Conservation (phyloP, 2,888 invertebrate genomes). For the Nomada ruficornis region DNA sequence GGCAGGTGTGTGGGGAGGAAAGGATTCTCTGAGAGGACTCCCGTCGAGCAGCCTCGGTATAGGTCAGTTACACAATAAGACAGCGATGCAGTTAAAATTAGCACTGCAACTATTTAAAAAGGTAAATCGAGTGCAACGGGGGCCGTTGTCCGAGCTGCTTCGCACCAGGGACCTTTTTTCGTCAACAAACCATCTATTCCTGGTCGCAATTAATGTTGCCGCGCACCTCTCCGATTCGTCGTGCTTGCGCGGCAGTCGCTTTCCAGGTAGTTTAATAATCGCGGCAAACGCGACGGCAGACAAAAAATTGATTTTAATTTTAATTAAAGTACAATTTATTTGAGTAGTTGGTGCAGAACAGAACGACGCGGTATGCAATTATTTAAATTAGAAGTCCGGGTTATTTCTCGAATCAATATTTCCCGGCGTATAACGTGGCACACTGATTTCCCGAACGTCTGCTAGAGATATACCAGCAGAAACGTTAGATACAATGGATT, state of each 20-base stretch:
- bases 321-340: slow-evolving; percentile 40
- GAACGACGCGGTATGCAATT: slow-evolving; percentile 21
- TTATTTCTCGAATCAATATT: slow-evolving; percentile 43
- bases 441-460: slow-evolving; percentile 9
- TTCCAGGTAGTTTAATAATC: slow-evolving; percentile 30
- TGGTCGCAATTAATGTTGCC: neutral
- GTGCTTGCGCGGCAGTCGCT: neutral
- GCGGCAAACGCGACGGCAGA: neutral
- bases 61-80: slow-evolving; percentile 62
- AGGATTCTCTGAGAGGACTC: slow-evolving; percentile 27
- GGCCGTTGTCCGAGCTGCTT: slow-evolving; percentile 47
- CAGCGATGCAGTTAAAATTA: slow-evolving; percentile 58
- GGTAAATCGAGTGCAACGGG: slow-evolving; percentile 17
- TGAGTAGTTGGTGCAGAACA: neutral
- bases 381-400: slow-evolving; percentile 43
- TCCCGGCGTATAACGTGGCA: neutral
- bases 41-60: slow-evolving; percentile 23
- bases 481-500: neutral
- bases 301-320: slow-evolving; percentile 43
- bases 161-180: slow-evolving; percentile 6
- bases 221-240: neutral
- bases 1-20: neutral
- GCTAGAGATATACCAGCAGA: neutral
- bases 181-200: slow-evolving; percentile 13
- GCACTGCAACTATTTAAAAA: slow-evolving; percentile 53